Base-by-base conservation (phyloP, 2,113 vertebrate genomes). In the Microcebus griseorufus region DNA sequence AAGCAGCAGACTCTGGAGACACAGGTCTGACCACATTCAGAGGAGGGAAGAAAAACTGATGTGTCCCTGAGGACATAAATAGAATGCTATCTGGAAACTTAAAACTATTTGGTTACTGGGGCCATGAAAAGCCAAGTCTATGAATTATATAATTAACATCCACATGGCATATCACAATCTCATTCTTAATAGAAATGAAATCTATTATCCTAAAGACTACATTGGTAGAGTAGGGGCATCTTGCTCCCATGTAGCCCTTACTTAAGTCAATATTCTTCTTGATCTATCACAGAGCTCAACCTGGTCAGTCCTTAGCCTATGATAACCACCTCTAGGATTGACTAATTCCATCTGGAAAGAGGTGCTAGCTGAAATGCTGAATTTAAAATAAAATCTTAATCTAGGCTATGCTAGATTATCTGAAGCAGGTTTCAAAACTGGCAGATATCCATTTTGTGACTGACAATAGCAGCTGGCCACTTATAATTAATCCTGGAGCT, bases 361-460 rank as follows among this genome's bases (percentile, higher is more conserved):
- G n/a, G 13, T 90, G 48, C 62, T 37, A 39, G 72, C 9, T 64
- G 10, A 81, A 64, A 84, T 39, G 23, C 18, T 67, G 53, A 64
- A 65, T 67, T 87, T 27, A 84, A 82, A 95, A 88, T 48, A 75
- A 82, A 79, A 39, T 70, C 70, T 90, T 94, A 84, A 85, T 84
- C 79, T 51, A 76, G 53, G 55, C 75, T 84, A 32, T 48, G 18
- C 62, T 60, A 6, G 9, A 58, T 64, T 48, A 27, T 53, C 48
- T 65, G 53, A 86, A 67, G 20, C 39, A 92, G 53, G 23, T 82
- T 93, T 88, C 20, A 88, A 64, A 76, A 93, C 17, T n/a, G 17
- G 9, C 17, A 93, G 20, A 0, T 25, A 72, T 10, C 14, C 9
- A 55, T 32, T 94, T 81, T 48, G 81, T 55, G 72, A 39, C 51